phyloP scores from a whole-genome alignment of 2,797 vertebrate species.

The Lepilemur septentrionalis region DNA sequence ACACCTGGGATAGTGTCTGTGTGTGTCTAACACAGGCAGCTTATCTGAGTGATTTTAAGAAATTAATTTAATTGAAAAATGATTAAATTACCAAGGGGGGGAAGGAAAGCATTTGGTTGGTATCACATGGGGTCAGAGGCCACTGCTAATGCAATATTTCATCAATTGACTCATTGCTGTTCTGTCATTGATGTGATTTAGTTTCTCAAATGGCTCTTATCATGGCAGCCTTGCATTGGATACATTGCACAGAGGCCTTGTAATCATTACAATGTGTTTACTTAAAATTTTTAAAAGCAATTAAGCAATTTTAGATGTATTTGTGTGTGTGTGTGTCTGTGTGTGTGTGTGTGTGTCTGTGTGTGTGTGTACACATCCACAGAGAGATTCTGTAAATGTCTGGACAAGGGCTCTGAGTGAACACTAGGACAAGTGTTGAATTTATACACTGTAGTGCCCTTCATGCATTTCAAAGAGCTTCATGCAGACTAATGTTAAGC shows the following conservation, averaged over 20 bases:
- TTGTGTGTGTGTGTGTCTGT: background rate
- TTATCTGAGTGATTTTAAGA: conserved; percentile 67
- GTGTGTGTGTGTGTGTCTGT: background rate
- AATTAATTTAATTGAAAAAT: conserved; percentile 76
- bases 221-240: conserved; percentile 38
- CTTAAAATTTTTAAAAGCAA: conserved; percentile 69
- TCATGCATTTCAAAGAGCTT: conserved; percentile 75
- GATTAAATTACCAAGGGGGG: conserved; percentile 72
- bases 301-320: conserved; percentile 58
- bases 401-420: conserved; percentile 18
- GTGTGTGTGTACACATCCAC: background rate
- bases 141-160: conserved; percentile 72
- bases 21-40: conserved; percentile 41
- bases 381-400: conserved; percentile 54
- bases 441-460: conserved; percentile 55
- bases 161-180: conserved; percentile 75
- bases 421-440: conserved; percentile 63
- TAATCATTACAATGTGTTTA: conserved; percentile 69
- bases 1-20: background rate
- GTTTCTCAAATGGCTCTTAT: conserved; percentile 71
- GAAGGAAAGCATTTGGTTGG: conserved; percentile 61
- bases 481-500: conserved; percentile 55
- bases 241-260: conserved; percentile 67
- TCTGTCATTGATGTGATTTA: conserved; percentile 74
- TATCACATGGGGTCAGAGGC: conserved; percentile 63